Evolutionary conservation across 1,140 invertebrate genomes (phyloP).

Genomic region (Neelides sp.): DNA sequence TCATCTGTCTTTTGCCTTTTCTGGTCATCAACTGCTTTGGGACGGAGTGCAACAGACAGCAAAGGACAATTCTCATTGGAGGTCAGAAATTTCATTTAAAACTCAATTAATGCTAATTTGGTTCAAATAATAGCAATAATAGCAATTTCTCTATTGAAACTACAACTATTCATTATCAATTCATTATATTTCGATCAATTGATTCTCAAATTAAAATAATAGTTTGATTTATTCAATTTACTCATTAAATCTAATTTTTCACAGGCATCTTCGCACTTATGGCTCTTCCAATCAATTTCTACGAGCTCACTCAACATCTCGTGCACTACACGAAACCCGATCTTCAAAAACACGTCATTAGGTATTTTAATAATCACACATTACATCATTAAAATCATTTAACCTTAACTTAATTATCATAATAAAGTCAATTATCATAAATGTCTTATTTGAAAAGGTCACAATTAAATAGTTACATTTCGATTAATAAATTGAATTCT

Average conservation of each 20-base stretch:
- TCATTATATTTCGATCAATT: too few species aligned
- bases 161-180: too few species aligned
- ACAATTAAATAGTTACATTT: neutral
- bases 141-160: too few species aligned
- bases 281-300: conserved; percentile 80
- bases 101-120: too few species aligned
- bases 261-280: conserved; percentile 79
- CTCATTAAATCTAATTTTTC: too few species aligned
- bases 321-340: conserved; percentile 80
- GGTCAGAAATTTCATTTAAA: too few species aligned
- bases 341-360: conserved; percentile 86
- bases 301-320: conserved; percentile 87
- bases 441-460: neutral
- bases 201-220: too few species aligned
- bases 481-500: conserved; percentile 13
- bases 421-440: conserved; percentile 3
- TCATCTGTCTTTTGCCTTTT: conserved; percentile 69
- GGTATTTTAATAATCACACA: too few species aligned
- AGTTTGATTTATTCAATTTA: too few species aligned
- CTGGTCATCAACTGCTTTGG: conserved; percentile 50
- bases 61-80: conserved; percentile 68
- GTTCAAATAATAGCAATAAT: too few species aligned
- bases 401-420: too few species aligned
- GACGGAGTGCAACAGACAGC: conserved; percentile 29
- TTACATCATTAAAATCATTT: too few species aligned